phyloP scores from a whole-genome alignment of 2,113 vertebrate species.

The Scomber scombrus region DNA sequence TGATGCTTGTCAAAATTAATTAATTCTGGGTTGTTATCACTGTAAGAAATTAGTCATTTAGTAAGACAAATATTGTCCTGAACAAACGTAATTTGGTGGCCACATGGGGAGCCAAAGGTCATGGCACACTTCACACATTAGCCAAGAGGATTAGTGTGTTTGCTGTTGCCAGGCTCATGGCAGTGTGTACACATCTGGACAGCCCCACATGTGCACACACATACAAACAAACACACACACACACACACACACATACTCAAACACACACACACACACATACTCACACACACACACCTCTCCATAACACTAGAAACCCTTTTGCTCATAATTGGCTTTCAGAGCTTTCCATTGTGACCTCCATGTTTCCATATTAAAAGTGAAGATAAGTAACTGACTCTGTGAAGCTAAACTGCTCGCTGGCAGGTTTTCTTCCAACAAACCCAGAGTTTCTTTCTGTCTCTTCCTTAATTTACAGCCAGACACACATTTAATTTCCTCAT shows the following conservation, averaged over 20 bases:
- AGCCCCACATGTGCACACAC: constrained; percentile 6
- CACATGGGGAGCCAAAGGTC: constrained; percentile 36
- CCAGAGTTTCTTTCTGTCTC: no score
- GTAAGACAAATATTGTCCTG: constrained; percentile 32
- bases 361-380: no score
- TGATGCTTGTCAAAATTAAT: neutral
- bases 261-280: no score
- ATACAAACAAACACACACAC: constrained; percentile 17
- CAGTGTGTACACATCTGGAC: constrained; percentile 71
- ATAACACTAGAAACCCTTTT: neutral
- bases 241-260: no score
- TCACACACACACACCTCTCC: neutral
- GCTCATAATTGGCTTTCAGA: no score
- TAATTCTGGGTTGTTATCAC: neutral
- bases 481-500: no score
- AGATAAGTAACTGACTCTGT: no score
- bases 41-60: constrained; percentile 12
- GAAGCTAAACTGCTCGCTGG: no score
- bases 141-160: constrained; percentile 58
- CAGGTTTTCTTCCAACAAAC: no score
- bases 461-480: no score
- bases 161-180: constrained; percentile 38
- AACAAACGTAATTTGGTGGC: constrained; percentile 55
- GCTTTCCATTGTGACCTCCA: neutral
- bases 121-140: constrained; percentile 69